Evolutionary conservation across 2,113 vertebrate genomes (phyloP).

Genomic region (Ellobius talpinus): DNA sequence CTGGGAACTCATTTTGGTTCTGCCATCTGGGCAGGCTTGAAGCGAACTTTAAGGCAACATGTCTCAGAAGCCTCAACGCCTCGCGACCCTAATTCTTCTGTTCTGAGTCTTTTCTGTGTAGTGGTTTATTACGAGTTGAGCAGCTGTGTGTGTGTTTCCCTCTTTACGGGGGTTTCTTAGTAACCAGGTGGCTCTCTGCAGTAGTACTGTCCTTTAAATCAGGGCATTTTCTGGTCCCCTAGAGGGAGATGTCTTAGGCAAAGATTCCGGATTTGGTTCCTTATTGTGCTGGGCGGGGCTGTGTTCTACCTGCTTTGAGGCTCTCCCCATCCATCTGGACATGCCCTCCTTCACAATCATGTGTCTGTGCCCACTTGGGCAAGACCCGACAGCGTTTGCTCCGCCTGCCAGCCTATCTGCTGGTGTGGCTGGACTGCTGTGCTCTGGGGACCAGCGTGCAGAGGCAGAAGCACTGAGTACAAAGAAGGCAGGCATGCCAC

Average conservation of each 20-base stretch:
- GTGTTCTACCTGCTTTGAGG: background rate
- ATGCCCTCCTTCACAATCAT: no score
- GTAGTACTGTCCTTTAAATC: background rate
- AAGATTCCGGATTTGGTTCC: background rate
- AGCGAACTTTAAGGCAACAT: background rate
- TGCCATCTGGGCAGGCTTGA: background rate
- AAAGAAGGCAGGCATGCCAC: background rate
- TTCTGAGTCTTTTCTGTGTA: background rate
- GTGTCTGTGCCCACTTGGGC: no score
- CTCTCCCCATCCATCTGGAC: background rate
- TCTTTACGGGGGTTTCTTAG: background rate
- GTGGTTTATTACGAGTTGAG: background rate
- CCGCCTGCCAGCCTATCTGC: no score
- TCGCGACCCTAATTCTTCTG: background rate
- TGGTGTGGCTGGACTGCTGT: rapidly evolving
- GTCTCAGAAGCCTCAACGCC: background rate
- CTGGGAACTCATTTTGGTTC: background rate
- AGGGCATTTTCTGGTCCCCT: background rate
- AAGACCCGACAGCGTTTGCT: background rate
- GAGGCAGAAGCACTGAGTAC: background rate
- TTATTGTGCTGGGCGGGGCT: background rate
- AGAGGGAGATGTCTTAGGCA: background rate
- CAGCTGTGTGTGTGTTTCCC: background rate
- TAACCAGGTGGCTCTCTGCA: background rate
- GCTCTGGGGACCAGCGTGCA: background rate